Evolutionary conservation across 53 echinoderm and acorn worm genomes (phyloP), one percentile per base, ranked within the genome.

Genomic region (Paelopatides confundens): DNA sequence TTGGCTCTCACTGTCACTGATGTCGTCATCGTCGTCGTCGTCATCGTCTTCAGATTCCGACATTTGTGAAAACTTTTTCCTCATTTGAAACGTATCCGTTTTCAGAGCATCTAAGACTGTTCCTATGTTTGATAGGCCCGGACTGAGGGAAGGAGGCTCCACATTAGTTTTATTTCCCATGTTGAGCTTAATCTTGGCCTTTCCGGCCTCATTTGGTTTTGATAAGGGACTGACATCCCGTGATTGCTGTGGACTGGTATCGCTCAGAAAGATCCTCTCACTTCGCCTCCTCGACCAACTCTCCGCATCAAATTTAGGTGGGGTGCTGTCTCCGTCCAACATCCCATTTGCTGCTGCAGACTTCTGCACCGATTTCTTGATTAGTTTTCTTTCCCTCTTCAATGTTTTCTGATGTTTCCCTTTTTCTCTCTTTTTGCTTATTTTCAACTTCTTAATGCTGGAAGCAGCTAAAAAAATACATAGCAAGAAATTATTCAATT

Each of bases 201-300:
- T 91, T 11, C 82, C 51, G 0, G 8, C 27, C 40, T 91, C 93
- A 43, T 70, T 77, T 10, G 87, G 62, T 31, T 94, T 96, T 26
- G 89, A 77, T 14, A 89, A 69, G 30, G 96, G 96, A 63, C 96
- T 96, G 47, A 93, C 94, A 81, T 96, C 96, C 21, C 96, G 86
- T 9, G 96, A 96, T 23, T 94, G 89, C 17, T 92, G 91, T 0
- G 99, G 99, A 50, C 99, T 99, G 37, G 91, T 94, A 37, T 99
- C 99, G 52, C 93, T 99, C 63, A 99, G 58, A 77, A 99, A 99
- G 67, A 99, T 99, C 68, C 99, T 89, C 87, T 99, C 99, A 65
- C 99, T 99, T 65, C 99, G 69, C 49, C 99, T 83, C 26, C 93
- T 84, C 2, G 90, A 93, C 99, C 95, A 95, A 65, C 85, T 90